Percentiles rank a stretch among this genome's conserved stretches.
These are phyloP conservation scores for Boloria selene DNA, from an alignment of 2,888 invertebrate genomes.

Conservation along the genomic window DNA sequence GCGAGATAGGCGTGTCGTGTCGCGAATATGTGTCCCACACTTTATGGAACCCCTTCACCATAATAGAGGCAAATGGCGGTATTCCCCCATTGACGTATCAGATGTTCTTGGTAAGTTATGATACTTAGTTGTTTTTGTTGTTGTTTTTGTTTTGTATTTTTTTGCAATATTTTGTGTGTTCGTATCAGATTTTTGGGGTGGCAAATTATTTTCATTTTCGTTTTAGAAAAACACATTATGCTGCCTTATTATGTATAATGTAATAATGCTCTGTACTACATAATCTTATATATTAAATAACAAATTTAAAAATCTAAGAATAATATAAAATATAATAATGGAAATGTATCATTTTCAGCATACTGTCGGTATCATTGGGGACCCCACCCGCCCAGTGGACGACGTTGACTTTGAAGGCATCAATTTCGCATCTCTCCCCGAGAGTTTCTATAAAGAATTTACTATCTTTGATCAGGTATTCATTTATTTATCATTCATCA, in stretches of 20 bases:
- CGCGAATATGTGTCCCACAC: constrained; percentile 87
- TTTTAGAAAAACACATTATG: no score
- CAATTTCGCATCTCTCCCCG: constrained; percentile 72
- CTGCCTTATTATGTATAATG: no score
- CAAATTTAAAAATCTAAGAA: not conserved
- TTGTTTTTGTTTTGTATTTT: no score
- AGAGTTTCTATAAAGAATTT: constrained; percentile 71
- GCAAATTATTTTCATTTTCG: no score
- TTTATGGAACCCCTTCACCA: constrained; percentile 85
- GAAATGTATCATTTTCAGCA: constrained; percentile 67
- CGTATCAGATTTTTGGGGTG: no score
- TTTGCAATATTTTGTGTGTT: no score
- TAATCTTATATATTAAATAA: no score
- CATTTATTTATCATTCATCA: no score
- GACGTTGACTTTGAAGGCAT: constrained; percentile 70
- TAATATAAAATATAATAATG: not conserved
- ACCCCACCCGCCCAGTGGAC: constrained; percentile 81
- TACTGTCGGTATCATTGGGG: constrained; percentile 83
- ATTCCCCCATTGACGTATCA: constrained; percentile 87
- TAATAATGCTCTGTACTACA: no score
- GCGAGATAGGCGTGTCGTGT: constrained; percentile 78
- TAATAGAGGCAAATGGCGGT: constrained; percentile 86
- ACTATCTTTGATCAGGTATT: constrained; percentile 75
- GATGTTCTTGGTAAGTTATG: constrained; percentile 84
- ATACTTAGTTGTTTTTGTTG: not conserved